Evolutionary conservation across 2,797 vertebrate genomes (phyloP).

Genomic region (Meriones psammophilus): DNA sequence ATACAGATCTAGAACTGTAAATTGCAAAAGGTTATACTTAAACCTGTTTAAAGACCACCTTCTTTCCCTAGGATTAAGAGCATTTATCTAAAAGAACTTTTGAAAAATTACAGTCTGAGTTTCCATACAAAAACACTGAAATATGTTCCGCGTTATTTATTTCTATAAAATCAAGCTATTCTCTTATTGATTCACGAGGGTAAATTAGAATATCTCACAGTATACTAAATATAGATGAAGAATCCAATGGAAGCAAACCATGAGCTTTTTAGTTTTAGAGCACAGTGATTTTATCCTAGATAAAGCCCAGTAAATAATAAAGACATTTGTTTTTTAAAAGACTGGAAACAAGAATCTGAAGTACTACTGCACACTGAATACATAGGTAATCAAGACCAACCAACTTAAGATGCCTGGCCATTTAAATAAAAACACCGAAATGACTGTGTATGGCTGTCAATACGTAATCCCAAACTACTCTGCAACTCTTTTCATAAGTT

Average conservation of each 20-base stretch:
- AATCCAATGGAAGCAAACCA: background rate
- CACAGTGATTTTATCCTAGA: conserved; percentile 15
- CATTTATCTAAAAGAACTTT: conserved; percentile 51
- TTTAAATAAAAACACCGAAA: background rate
- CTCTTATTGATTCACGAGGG: conserved; percentile 26
- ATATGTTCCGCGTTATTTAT: conserved; percentile 43
- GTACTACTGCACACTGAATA: conserved; percentile 15
- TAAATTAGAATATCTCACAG: background rate
- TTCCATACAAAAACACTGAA: conserved; percentile 68
- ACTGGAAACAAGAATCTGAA: conserved; percentile 37
- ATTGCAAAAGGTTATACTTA: background rate
- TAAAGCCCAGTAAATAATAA: conserved; percentile 47
- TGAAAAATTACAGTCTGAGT: conserved; percentile 40
- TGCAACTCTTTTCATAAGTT: background rate
- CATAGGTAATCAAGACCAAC: conserved; percentile 39
- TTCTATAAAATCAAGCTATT: conserved; percentile 52
- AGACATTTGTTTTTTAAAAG: conserved; percentile 58
- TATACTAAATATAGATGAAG: conserved; percentile 40
- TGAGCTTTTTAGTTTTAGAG: conserved; percentile 52
- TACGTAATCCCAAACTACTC: conserved; percentile 53
- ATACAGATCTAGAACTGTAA: conserved; percentile 48
- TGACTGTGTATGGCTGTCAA: background rate
- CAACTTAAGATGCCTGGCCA: conserved; percentile 17
- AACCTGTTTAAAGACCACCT: conserved; percentile 43
- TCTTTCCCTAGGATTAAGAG: conserved; percentile 51